Conservation (phyloP, 1,140 invertebrate genomes). For the Plutomurus gul region DNA sequence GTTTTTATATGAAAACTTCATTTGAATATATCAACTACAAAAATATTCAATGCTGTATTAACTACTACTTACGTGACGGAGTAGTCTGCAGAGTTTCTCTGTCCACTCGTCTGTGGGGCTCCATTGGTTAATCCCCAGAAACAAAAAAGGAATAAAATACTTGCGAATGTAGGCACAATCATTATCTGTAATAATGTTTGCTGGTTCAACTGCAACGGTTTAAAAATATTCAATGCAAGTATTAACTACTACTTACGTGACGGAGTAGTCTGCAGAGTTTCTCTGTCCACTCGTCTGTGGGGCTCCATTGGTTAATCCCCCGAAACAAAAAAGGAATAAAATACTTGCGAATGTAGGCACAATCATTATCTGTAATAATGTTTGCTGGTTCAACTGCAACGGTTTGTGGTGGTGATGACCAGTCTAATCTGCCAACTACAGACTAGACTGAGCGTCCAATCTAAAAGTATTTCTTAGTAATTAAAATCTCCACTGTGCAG, state of each 20-base stretch:
- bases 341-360: conserved; percentile 7
- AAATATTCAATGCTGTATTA: background rate
- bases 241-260: conserved; percentile 32
- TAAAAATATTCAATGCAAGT: background rate
- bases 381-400: background rate
- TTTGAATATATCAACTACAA: background rate
- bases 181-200: background rate
- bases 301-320: background rate
- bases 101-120: background rate
- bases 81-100: conserved; percentile 9
- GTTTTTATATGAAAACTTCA: background rate
- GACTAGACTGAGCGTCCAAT: background rate
- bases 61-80: conserved; percentile 6
- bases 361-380: background rate
- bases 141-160: conserved; percentile 2
- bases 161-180: conserved; percentile 9
- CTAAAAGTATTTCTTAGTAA: background rate
- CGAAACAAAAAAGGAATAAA: conserved; percentile 1
- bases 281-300: background rate
- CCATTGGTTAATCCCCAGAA: background rate
- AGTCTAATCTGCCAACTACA: background rate
- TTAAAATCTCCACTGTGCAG: background rate
- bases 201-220: background rate
- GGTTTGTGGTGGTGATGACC: background rate
- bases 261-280: conserved; percentile 17